Evolutionary conservation across 2,888 invertebrate genomes (phyloP).

Genomic region (Scotopteryx bipunctaria): DNA sequence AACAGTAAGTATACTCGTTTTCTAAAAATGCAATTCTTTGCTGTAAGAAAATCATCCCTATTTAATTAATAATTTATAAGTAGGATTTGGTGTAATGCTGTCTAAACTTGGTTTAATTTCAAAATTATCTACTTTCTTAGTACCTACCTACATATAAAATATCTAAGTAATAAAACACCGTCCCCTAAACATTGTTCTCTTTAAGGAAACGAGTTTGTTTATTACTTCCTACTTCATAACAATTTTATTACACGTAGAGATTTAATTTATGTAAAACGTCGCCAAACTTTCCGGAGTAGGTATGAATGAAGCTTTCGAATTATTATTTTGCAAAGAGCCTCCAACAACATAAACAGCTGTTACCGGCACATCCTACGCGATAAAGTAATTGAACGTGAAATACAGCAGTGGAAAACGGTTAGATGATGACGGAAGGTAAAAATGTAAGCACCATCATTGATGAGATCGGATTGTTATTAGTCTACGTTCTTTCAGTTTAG

Average conservation of each 20-base stretch:
- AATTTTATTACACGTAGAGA: slow-evolving; percentile 42
- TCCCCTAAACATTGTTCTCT: slow-evolving; percentile 23
- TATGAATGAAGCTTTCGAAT: slow-evolving; percentile 52
- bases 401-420: not conserved
- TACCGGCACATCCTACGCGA: slow-evolving; percentile 55
- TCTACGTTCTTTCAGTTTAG: no score
- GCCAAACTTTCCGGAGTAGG: slow-evolving; percentile 45
- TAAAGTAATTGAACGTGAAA: slow-evolving; percentile 32
- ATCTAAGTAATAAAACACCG: slow-evolving; percentile 21
- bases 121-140: slow-evolving; percentile 2
- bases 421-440: slow-evolving; percentile 46
- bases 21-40: no score
- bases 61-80: no score
- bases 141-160: slow-evolving; percentile 11
- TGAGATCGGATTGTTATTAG: no score
- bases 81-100: no score
- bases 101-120: slow-evolving; percentile 1
- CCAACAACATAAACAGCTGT: slow-evolving; percentile 27
- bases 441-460: not conserved
- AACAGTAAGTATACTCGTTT: no score
- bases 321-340: slow-evolving; percentile 42
- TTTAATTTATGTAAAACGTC: slow-evolving; percentile 58
- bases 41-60: no score
- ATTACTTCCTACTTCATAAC: slow-evolving; percentile 38
- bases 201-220: slow-evolving; percentile 39